Evolutionary conservation across 2,888 invertebrate genomes (phyloP).

Genomic region (Hipparchia semele): DNA sequence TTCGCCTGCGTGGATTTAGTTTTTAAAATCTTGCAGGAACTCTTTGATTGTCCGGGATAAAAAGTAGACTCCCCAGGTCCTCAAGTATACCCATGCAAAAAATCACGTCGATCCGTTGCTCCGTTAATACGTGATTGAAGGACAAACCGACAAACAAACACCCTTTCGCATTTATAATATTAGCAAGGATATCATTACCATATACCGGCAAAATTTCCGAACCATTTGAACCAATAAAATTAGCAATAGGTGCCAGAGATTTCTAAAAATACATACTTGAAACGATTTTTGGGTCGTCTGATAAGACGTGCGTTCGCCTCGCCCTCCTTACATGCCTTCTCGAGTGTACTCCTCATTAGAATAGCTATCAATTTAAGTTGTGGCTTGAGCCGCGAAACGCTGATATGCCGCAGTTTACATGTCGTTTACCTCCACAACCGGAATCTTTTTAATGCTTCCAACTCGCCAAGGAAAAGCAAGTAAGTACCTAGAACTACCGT

Average conservation of each 20-base stretch:
- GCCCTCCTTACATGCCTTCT: conserved; percentile 71
- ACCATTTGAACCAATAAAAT: neutral
- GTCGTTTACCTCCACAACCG: conserved; percentile 76
- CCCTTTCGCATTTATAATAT: too few species aligned
- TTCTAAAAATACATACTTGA: conserved; percentile 27
- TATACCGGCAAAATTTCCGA: neutral
- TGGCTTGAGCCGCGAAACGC: conserved; percentile 76
- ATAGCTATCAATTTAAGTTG: conserved; percentile 79
- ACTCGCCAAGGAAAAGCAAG: conserved; percentile 61
- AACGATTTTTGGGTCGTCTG: conserved; percentile 38
- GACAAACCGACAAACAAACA: too few species aligned
- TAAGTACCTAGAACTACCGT: conserved; percentile 17
- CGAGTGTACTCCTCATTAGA: conserved; percentile 74
- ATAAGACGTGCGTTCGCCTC: conserved; percentile 61
- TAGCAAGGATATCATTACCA: too few species aligned
- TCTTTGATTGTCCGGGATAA: too few species aligned
- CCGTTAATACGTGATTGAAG: too few species aligned
- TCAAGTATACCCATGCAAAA: too few species aligned
- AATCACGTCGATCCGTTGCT: too few species aligned
- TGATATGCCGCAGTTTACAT: conserved; percentile 72
- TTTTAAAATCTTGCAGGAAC: too few species aligned
- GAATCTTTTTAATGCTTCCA: conserved; percentile 56
- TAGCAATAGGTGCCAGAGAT: conserved; percentile 20
- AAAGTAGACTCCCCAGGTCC: too few species aligned
- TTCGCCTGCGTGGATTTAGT: too few species aligned